Evolutionary conservation across 1,140 invertebrate genomes (phyloP), one percentile per base, ranked within the genome.

Genomic region (Hyposmocoma kahamanoa): DNA sequence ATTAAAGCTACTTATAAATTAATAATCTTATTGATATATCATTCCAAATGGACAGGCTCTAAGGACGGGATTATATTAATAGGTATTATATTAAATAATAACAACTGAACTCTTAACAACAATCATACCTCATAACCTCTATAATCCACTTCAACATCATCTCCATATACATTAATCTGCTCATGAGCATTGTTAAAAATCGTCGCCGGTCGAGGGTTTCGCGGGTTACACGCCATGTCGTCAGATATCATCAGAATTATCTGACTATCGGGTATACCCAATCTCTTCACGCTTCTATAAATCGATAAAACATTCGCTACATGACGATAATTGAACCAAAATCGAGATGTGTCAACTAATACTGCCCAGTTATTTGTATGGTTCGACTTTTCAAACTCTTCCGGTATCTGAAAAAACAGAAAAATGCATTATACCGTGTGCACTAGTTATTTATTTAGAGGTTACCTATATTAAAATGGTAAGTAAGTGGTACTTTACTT

Each of bases 281-380:
- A 88, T 15, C 98, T 88, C 86, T 99, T 99, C 0, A 99, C 97
- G 75, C 97, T 98, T 0, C 97, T 90, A 75, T 99, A 99, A 67
- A 99, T 97, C 0, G 98, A 99, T 26, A 99, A 86, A 0, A 99
- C 98, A 86, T 99, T 99, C 0, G 98, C 97, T 10, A 99, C 97
- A 92, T 99, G 98, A 24, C 98, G 90, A 82, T 99, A 99, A 84
- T 99, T 99, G 66, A 99, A 99, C 98, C 98, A 99, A 87, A 99
- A 99, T 47, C 98, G 87, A 1, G 97, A 99, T 0, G 98, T 98
- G 75, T 99, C 97, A 0, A 99, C 98, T 47, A 99, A 86, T 10
- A 99, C 97, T 2, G 98, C 98, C 98, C 98, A 99, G 82, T 99
- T 99, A 76, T 99, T 99, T 1, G 97, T 97, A 74, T 99, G 98